phyloP scores from a whole-genome alignment of 2,113 vertebrate species.

The Setophaga petechia region DNA sequence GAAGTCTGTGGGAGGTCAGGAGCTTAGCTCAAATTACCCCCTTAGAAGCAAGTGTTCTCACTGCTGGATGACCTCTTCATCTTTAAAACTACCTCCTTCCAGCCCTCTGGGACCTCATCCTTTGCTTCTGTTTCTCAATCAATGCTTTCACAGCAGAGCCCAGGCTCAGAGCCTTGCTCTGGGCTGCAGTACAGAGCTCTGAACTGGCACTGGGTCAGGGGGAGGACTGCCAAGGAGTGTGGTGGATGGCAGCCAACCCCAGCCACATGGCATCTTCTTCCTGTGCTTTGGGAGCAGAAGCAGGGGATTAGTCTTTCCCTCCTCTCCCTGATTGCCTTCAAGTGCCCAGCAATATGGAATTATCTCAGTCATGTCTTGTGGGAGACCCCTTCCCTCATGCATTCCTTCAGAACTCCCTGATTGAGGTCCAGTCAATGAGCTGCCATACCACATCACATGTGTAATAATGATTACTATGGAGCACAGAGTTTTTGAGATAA shows the following conservation, averaged over 20 bases:
- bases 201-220: neutral
- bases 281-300: neutral
- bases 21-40: neutral
- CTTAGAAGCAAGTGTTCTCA: neutral
- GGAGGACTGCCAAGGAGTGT: neutral
- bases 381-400: neutral
- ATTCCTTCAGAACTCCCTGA: neutral
- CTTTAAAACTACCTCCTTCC: neutral
- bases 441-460: too few species aligned
- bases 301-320: neutral
- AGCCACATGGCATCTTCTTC: neutral
- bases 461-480: neutral
- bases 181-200: neutral
- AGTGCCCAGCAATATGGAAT: neutral
- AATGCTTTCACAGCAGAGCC: neutral
- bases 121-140: conserved; percentile 47
- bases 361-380: neutral
- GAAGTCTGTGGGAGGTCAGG: conserved; percentile 1
- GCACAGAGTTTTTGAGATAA: neutral
- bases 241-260: neutral
- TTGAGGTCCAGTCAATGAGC: neutral
- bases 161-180: neutral
- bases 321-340: neutral
- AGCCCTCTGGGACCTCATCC: neutral
- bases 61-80: conserved; percentile 7